Conservation (phyloP, 2,113 vertebrate genomes). For the Leuciscus idus region DNA sequence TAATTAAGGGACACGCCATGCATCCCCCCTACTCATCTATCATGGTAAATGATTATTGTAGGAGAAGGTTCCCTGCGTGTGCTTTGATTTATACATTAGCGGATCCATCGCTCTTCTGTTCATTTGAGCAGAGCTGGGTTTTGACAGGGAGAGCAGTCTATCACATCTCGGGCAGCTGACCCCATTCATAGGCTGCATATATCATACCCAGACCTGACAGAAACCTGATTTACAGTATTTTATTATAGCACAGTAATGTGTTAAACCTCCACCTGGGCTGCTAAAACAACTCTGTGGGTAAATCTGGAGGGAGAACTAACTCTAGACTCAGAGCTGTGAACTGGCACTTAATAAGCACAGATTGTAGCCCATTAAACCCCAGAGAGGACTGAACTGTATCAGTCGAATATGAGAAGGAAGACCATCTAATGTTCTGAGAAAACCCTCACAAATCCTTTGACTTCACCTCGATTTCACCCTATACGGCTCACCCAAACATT, state of each 20-base stretch:
- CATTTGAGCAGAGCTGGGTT: slow-evolving; percentile 46
- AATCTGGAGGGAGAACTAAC: slow-evolving; percentile 49
- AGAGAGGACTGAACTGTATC: not conserved
- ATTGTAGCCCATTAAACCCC: not conserved
- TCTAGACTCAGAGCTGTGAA: slow-evolving; percentile 25
- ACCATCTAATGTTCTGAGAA: not conserved
- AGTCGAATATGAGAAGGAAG: slow-evolving; percentile 12
- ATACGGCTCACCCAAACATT: slow-evolving; percentile 9
- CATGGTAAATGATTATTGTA: slow-evolving; percentile 40
- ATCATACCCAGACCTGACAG: slow-evolving; percentile 61
- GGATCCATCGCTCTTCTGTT: slow-evolving; percentile 45
- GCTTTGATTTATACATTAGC: slow-evolving; percentile 48
- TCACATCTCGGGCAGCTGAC: slow-evolving; percentile 57
- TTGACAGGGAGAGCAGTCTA: slow-evolving; percentile 50
- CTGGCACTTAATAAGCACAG: slow-evolving; percentile 15
- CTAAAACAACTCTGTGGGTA: slow-evolving; percentile 51
- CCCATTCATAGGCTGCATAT: slow-evolving; percentile 51
- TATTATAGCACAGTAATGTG: slow-evolving; percentile 57
- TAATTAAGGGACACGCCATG: slow-evolving; percentile 13
- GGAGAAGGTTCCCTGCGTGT: slow-evolving; percentile 28
- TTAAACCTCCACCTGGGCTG: slow-evolving; percentile 52
- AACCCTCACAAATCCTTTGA: slow-evolving; percentile 13
- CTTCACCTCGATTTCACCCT: slow-evolving; percentile 26
- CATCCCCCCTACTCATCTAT: slow-evolving; percentile 24
- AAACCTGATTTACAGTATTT: slow-evolving; percentile 65